Base-by-base conservation (phyloP, 2,113 vertebrate genomes). In the Trogon melanurus region DNA sequence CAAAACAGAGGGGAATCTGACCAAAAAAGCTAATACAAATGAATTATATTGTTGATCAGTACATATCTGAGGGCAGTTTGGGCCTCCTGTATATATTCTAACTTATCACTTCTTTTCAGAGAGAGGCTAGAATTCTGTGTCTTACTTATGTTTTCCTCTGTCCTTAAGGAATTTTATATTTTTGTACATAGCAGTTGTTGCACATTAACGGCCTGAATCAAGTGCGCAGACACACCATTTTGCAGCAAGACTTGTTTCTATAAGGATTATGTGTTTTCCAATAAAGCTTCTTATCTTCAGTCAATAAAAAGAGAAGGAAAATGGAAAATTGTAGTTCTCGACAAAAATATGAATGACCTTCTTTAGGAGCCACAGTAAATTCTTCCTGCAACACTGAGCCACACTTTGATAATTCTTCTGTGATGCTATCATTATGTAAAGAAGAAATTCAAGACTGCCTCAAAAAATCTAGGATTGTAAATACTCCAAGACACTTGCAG, bases 231-330 rank as follows among this genome's bases (percentile, higher is more conserved):
- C 22, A 85, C 47, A 78, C 3, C 6, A 36, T 79, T 53, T 41
- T 91, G 10, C 53, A 75, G 48, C 16, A 64, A 93, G 14, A 74
- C 44, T 58, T 76, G 30, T 71, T 94, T 95, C 64, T 89, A 22
- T 34, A 70, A 78, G 41, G 81, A 48, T 73, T 85, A 50, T 69
- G 19, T 74, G 47, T 74, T 97, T 93, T 94, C 21, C 91, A 86
- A 84, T 62, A 91, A 62, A 66, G 14, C 10, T 73, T 90, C 50
- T 79, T 78, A 80, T 62, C 44, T 66, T 45, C 51, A 85, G 51
- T 45, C 47, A 86, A 48, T 72, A 66, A 76, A 93, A 92, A 10
- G 12, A 90, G 36, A 66, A 5, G 25, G 48, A 90, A 96, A 84
- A 73, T 54, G 50, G 51, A 85, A 91, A 65, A 70, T 11, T 70